Evolutionary conservation across 2,797 vertebrate genomes (phyloP).

Genomic region (Heliangelus exortis): DNA sequence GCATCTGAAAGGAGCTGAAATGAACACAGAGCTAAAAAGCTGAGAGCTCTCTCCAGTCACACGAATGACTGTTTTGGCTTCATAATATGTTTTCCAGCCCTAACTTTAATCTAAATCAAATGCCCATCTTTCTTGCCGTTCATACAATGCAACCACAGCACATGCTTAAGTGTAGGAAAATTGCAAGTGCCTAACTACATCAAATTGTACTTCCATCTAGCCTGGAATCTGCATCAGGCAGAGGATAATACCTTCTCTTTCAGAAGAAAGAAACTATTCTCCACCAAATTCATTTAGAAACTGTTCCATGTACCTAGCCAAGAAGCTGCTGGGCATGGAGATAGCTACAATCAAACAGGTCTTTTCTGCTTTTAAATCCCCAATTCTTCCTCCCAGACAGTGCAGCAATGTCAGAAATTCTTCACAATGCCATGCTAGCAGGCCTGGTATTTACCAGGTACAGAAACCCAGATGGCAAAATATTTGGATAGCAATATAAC

Average conservation of each 20-base stretch:
- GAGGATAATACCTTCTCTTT: conserved; percentile 43
- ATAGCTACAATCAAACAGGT: conserved; percentile 17
- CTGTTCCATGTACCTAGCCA: not conserved
- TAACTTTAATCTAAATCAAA: conserved; percentile 68
- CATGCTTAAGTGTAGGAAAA: conserved; percentile 59
- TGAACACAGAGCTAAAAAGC: conserved; percentile 15
- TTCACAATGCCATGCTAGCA: not conserved
- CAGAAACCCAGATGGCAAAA: not conserved
- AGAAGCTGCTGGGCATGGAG: conserved; percentile 51
- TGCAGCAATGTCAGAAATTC: not conserved
- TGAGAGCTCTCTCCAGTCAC: conserved; percentile 42
- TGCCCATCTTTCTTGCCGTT: conserved; percentile 37
- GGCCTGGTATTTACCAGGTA: not conserved
- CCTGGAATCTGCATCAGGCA: conserved; percentile 60
- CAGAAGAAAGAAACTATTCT: conserved; percentile 47
- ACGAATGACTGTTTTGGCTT: conserved; percentile 35
- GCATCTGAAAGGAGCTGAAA: conserved; percentile 42
- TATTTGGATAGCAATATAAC: not conserved
- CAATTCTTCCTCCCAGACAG: not conserved
- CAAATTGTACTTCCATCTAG: conserved; percentile 46
- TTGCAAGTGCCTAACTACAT: conserved; percentile 42
- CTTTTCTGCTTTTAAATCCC: conserved; percentile 9
- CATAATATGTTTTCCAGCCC: conserved; percentile 48
- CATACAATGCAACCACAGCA: conserved; percentile 11
- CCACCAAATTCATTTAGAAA: conserved; percentile 39